Percentiles rank a stretch among this genome's conserved stretches.
Evolutionary conservation across 2,888 invertebrate genomes (phyloP).

Genomic region (Callyntrura sp.): DNA sequence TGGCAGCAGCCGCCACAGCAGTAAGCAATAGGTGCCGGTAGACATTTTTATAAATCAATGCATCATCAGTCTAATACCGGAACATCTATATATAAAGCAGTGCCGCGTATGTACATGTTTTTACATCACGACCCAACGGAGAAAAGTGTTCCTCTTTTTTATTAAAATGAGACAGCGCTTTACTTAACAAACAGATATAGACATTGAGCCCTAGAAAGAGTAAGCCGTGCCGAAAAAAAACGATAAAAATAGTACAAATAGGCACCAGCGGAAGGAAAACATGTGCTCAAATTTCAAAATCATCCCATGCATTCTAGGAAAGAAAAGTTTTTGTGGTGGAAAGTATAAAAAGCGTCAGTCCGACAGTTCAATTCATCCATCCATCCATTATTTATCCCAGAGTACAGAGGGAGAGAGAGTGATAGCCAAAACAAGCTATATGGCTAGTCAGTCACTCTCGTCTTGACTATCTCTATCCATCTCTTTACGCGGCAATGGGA

Average conservation of each 20-base stretch:
- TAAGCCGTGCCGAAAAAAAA: neutral
- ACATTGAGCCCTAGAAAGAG: neutral
- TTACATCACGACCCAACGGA: neutral
- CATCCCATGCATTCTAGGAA: neutral
- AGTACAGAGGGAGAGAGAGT: neutral
- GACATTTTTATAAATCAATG: constrained; percentile 45
- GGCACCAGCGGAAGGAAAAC: neutral
- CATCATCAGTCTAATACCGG: neutral
- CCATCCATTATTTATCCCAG: constrained; percentile 32
- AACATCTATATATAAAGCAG: constrained; percentile 1
- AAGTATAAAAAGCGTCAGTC: constrained; percentile 50
- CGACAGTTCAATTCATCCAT: constrained; percentile 55
- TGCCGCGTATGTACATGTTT: neutral
- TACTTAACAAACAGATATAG: neutral
- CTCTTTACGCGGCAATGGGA: constrained; percentile 12
- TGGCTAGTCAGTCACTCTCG: constrained; percentile 44
- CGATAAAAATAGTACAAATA: neutral
- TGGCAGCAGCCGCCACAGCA: neutral
- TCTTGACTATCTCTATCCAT: constrained; percentile 51
- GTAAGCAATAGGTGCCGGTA: constrained; percentile 32
- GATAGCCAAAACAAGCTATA: constrained; percentile 1
- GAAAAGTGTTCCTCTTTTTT: neutral
- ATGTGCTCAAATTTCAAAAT: constrained; percentile 36
- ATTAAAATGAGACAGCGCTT: neutral
- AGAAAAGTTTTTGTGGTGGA: constrained; percentile 20